These are phyloP conservation scores for Heliconius melpomene DNA, from an alignment of 1,140 invertebrate species.

Conservation along the genomic window DNA sequence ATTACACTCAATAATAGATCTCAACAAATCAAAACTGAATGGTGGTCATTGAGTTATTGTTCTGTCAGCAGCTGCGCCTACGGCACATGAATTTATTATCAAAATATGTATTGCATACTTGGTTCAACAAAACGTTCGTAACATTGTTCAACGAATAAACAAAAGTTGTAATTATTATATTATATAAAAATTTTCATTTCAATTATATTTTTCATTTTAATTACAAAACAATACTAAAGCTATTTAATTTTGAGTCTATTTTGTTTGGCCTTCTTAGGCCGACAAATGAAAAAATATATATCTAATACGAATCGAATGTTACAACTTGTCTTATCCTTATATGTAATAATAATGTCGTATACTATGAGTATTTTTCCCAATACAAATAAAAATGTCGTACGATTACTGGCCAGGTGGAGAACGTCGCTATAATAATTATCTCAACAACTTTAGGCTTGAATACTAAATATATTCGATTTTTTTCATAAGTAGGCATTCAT, in stretches of 20 bases:
- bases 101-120: not conserved
- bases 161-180: not conserved
- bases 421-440: not conserved
- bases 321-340: not conserved
- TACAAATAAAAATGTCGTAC: not conserved
- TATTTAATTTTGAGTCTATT: not conserved
- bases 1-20: not conserved
- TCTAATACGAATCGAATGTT: not conserved
- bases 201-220: not conserved
- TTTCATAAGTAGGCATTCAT: not conserved
- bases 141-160: not conserved
- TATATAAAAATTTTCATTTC: not conserved
- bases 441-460: not conserved
- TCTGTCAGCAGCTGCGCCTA: not conserved
- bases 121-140: not conserved
- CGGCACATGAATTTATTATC: slow-evolving; percentile 1
- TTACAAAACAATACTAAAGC: not conserved
- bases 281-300: not conserved
- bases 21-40: slow-evolving; percentile 8
- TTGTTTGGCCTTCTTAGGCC: not conserved
- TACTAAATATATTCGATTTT: not conserved
- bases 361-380: not conserved
- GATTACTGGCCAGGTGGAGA: not conserved
- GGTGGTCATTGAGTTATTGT: slow-evolving; percentile 2
- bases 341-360: not conserved